Conservation (phyloP, 2,888 invertebrate genomes). For the Punctoribates punctum region DNA sequence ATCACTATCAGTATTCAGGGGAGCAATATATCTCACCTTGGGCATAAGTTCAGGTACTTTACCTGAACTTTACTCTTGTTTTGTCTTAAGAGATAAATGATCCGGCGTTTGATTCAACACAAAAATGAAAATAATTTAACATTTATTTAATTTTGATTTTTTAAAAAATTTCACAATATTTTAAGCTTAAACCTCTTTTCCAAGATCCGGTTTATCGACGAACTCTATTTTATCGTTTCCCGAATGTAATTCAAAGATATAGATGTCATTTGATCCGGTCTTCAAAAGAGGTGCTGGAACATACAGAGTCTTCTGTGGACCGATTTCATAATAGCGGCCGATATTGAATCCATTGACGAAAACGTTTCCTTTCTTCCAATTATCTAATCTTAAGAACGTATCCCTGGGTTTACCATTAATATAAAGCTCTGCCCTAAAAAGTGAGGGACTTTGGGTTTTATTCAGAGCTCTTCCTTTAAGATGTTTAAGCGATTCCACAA, state of each 20-base stretch:
- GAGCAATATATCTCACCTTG: too few relatives aligned
- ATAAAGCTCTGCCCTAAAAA: slow-evolving; percentile 35
- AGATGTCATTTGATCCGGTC: slow-evolving; percentile 60
- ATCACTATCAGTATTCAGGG: too few relatives aligned
- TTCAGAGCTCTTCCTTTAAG: background rate
- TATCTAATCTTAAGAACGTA: slow-evolving; percentile 70
- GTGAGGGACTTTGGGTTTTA: background rate
- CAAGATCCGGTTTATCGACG: slow-evolving; percentile 26
- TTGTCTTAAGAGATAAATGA: too few relatives aligned
- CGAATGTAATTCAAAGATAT: slow-evolving; percentile 44
- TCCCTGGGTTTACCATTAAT: slow-evolving; percentile 58
- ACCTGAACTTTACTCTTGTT: too few relatives aligned
- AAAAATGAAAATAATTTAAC: too few relatives aligned
- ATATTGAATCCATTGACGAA: slow-evolving; percentile 80
- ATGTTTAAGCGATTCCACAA: background rate
- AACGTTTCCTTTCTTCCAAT: slow-evolving; percentile 82
- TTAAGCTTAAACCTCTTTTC: too few relatives aligned
- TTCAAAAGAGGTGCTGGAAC: slow-evolving; percentile 71
- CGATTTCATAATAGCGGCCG: slow-evolving; percentile 75
- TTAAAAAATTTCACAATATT: too few relatives aligned
- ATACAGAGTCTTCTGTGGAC: slow-evolving; percentile 78
- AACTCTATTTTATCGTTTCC: slow-evolving; percentile 26
- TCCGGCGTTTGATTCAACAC: too few relatives aligned
- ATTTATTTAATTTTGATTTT: too few relatives aligned
- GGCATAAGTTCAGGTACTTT: too few relatives aligned